Evolutionary conservation across 2,113 vertebrate genomes (phyloP).

Genomic region (Hucho hucho): DNA sequence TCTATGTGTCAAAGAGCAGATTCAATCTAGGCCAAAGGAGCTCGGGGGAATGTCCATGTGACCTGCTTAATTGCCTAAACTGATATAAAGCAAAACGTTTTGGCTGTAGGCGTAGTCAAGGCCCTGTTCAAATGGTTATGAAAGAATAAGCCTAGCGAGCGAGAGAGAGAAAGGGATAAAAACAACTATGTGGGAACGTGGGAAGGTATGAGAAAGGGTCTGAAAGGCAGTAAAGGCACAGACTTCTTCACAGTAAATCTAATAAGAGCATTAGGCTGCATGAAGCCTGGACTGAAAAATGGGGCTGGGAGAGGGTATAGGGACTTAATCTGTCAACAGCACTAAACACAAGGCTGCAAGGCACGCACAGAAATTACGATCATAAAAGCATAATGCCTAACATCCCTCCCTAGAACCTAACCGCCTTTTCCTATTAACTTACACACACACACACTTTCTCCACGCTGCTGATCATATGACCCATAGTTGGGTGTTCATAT

Average conservation of each 20-base stretch:
- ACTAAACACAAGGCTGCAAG: no score
- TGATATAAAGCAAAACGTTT: no score
- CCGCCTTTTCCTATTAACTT: neutral
- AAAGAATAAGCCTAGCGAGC: neutral
- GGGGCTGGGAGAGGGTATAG: constrained; percentile 14
- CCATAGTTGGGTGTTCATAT: constrained; percentile 49
- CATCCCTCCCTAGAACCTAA: neutral
- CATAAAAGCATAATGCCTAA: neutral
- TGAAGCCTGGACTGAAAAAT: neutral
- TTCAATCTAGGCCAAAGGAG: constrained; percentile 3
- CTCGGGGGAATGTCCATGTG: neutral
- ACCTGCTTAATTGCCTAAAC: neutral
- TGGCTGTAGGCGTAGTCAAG: no score
- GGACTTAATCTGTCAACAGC: no score
- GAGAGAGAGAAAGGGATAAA: neutral
- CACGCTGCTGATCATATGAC: constrained; percentile 65
- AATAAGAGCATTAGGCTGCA: constrained; percentile 43
- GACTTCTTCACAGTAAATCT: constrained; percentile 21
- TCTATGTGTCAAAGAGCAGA: neutral
- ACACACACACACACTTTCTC: constrained; percentile 1
- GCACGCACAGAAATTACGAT: neutral
- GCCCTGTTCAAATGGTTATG: no score
- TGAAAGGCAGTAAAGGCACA: neutral
- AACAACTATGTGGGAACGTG: no score
- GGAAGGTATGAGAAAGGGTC: neutral